Base-by-base conservation (phyloP, 1,140 invertebrate species). In the Oncopodura yosiiana region DNA sequence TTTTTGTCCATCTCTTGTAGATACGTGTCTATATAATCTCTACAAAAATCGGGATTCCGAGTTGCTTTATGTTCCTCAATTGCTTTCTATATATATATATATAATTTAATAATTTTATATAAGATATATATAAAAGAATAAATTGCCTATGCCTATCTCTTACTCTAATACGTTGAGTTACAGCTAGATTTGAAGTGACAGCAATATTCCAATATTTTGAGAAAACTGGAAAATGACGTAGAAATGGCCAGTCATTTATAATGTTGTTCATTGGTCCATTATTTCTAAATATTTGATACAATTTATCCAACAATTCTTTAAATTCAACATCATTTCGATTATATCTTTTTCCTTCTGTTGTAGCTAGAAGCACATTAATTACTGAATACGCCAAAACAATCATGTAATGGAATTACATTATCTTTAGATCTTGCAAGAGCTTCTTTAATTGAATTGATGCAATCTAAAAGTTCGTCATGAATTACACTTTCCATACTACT, bases 11-110 rank as follows among this genome's bases (percentile, higher is more conserved):
- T 83, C 71, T 87, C 80, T 34, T 78, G 71, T 2, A 90, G 71
- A 67, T 82, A 90, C 24, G 79, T 75, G 64, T 86, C 86, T 36
- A 91, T 86, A 29, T 88, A 77, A 65, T 90, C 85, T 19, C 74
- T 68, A 9, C 70, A 68, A 32, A 74, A 72, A 16, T 68, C 68
- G 27, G 70, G 38, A n/a, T 71, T 65, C 34, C 78, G 74, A 2
- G 66, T 72, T 27, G 66, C 62, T 42, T 77, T 73, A 56, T 84
- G 82, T n/a, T 80, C 75, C 0, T 71, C 65, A 27, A 85, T 81
- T 12, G 72, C 74, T 49, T 76, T 69, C 76, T 81, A 29, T 16
- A 21, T 5, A 38, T 37, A 30, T 44, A 30, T 29, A 6, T 39
- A 42, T 41, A 26, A 18, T 46, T 9, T 19, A 12, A 43, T 23